phyloP scores from a whole-genome alignment of 2,888 invertebrate species.

The Chrysomela aeneicollis region DNA sequence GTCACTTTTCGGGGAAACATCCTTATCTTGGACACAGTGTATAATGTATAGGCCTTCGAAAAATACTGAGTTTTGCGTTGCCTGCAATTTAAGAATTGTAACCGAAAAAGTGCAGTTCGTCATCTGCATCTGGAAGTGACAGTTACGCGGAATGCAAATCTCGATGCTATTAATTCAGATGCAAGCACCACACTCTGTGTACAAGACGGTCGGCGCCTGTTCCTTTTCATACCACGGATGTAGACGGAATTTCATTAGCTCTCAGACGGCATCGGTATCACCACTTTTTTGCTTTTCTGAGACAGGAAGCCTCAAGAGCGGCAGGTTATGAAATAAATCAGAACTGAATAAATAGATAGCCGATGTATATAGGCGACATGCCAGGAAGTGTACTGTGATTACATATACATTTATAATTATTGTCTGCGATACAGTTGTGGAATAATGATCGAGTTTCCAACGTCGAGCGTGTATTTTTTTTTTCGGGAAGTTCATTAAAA shows the following conservation, averaged over 20 bases:
- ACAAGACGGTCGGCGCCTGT: neutral
- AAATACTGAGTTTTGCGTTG: too few relatives aligned
- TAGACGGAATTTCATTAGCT: conserved; percentile 4
- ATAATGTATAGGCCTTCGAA: too few relatives aligned
- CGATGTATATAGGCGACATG: conserved; percentile 1
- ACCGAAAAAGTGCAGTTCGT: too few relatives aligned
- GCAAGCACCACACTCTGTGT: neutral
- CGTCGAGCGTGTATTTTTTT: too few relatives aligned
- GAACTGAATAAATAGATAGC: neutral
- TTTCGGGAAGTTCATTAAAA: too few relatives aligned
- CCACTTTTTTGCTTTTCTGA: neutral
- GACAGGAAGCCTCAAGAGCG: neutral
- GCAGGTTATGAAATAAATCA: neutral
- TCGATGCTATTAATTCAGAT: too few relatives aligned
- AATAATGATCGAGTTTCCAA: neutral
- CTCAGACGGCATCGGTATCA: neutral
- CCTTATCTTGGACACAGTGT: too few relatives aligned
- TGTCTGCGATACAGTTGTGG: neutral
- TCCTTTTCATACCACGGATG: neutral
- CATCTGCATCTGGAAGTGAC: too few relatives aligned
- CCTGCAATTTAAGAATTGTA: too few relatives aligned
- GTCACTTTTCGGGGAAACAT: too few relatives aligned
- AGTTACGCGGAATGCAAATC: too few relatives aligned
- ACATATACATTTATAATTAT: neutral
- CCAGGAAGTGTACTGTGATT: neutral